Evolutionary conservation across 2,113 vertebrate species (phyloP).

Genomic region (Xiphophorus maculatus): DNA sequence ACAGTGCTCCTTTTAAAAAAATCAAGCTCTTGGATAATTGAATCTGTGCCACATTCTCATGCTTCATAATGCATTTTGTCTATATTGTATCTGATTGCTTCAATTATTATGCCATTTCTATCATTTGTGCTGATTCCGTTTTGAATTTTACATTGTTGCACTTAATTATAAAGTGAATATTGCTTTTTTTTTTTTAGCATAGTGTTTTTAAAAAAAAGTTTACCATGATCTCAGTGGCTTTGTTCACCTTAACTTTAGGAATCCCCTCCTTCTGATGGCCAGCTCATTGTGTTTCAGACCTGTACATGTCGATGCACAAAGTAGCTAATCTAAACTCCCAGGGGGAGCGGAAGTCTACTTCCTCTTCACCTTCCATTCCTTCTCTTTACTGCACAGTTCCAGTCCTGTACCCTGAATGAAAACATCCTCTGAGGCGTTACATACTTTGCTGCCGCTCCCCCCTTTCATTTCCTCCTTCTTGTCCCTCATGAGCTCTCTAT

Average conservation of each 20-base stretch:
- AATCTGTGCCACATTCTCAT: conserved; percentile 8
- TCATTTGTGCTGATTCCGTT: not conserved
- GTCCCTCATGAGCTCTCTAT: conserved; percentile 42
- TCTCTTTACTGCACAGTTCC: conserved; percentile 37
- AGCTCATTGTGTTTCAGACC: conserved; percentile 26
- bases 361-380: conserved; percentile 8
- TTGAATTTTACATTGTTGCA: not conserved
- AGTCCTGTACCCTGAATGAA: conserved; percentile 38
- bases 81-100: not conserved
- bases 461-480: not conserved
- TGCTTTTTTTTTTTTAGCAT: not conserved
- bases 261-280: conserved; percentile 19
- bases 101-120: not conserved
- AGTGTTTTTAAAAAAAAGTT: conserved; percentile 2
- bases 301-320: conserved; percentile 62
- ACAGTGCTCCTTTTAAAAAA: not conserved
- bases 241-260: conserved; percentile 6
- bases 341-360: conserved; percentile 14
- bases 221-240: conserved; percentile 3
- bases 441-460: conserved; percentile 22
- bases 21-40: conserved; percentile 1
- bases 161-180: not conserved
- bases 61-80: conserved; percentile 1
- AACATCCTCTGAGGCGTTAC: conserved; percentile 38
- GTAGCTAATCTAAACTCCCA: conserved; percentile 48